Conservation (phyloP, 2,888 invertebrate genomes). For the Amaurobius ferox region DNA sequence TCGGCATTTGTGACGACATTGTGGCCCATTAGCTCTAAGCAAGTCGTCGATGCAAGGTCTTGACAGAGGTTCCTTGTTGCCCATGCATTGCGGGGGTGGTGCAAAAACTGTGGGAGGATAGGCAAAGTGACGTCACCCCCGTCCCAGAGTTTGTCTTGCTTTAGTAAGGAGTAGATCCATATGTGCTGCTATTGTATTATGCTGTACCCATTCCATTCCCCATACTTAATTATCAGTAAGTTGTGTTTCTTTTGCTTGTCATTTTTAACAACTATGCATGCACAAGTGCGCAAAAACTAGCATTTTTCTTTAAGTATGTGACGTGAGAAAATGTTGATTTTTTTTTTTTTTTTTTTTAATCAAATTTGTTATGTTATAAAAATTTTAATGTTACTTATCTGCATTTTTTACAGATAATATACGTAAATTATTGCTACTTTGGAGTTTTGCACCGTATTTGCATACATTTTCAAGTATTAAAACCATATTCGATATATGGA, state of each 20-base stretch:
- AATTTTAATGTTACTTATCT: too few relatives aligned
- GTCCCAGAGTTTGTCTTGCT: conserved; percentile 32
- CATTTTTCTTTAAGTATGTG: too few relatives aligned
- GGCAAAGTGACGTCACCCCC: conserved; percentile 52
- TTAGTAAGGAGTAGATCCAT: conserved; percentile 51
- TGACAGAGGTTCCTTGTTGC: conserved; percentile 66
- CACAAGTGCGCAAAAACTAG: too few relatives aligned
- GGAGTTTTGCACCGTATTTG: too few relatives aligned
- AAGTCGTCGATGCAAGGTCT: conserved; percentile 40
- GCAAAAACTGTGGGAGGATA: conserved; percentile 57
- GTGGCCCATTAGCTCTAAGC: conserved; percentile 37
- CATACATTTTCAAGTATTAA: too few relatives aligned
- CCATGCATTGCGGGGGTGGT: conserved; percentile 56
- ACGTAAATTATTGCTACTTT: too few relatives aligned
- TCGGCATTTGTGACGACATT: conserved; percentile 50
- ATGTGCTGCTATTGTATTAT: conserved; percentile 63
- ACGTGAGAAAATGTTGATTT: too few relatives aligned
- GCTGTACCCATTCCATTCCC: conserved; percentile 71
- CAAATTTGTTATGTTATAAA: too few relatives aligned
- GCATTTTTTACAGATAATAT: too few relatives aligned
- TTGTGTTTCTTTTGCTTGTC: conserved; percentile 18
- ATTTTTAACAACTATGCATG: too few relatives aligned
- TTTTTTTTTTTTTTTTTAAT: too few relatives aligned
- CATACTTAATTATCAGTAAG: conserved; percentile 63
- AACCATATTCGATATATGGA: too few relatives aligned